Evolutionary conservation across 2,797 vertebrate genomes (phyloP).

Genomic region (Vireo griseus): DNA sequence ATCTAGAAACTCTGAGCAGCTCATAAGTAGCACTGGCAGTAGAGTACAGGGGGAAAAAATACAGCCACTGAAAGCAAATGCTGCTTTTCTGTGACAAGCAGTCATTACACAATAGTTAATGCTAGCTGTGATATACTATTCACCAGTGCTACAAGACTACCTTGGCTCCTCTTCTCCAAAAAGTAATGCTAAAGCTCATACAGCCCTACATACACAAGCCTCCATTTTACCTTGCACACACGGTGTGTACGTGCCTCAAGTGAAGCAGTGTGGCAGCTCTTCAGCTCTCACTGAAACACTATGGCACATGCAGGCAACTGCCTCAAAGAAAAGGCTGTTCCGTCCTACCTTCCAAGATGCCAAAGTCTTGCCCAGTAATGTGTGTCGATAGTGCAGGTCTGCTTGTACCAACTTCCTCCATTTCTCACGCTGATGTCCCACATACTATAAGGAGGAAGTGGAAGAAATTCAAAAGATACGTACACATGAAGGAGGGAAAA

Average conservation of each 20-base stretch:
- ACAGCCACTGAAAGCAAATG: background rate
- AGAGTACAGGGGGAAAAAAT: background rate
- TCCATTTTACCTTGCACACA: too few species aligned
- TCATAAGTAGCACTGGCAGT: background rate
- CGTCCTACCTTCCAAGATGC: constrained; percentile 80
- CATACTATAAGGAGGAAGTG: constrained; percentile 66
- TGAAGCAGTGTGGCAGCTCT: background rate
- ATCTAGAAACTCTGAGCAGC: background rate
- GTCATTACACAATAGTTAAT: background rate
- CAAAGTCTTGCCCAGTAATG: constrained; percentile 69
- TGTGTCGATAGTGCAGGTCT: constrained; percentile 58
- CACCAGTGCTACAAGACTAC: background rate
- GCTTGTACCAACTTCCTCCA: constrained; percentile 64
- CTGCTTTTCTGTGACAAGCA: background rate
- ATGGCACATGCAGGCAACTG: background rate
- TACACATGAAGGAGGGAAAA: background rate
- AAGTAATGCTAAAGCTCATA: background rate
- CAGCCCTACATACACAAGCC: background rate
- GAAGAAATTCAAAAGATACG: fast-evolving
- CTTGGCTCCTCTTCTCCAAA: background rate
- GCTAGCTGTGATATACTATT: background rate
- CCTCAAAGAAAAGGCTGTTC: background rate
- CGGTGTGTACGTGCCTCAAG: background rate
- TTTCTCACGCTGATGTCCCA: constrained; percentile 67
- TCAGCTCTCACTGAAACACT: background rate